phyloP scores from a whole-genome alignment of 2,113 vertebrate species.

The Psammodynastes pulverulentus region DNA sequence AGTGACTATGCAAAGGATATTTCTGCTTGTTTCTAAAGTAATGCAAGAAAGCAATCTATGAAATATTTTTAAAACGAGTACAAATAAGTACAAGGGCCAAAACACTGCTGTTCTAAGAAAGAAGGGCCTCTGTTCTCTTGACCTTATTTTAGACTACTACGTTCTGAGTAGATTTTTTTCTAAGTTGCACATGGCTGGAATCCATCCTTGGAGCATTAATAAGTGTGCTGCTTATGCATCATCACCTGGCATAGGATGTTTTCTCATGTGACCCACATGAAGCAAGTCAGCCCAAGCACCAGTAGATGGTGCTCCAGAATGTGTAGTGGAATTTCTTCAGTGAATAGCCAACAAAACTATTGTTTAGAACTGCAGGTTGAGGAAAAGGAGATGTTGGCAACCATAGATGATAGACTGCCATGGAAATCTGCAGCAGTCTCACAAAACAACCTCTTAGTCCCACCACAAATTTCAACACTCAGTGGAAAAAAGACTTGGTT shows the following conservation, averaged over 20 bases:
- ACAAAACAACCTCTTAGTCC: no score
- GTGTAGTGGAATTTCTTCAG: neutral
- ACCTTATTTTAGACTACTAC: neutral
- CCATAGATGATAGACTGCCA: neutral
- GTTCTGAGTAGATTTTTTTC: constrained; percentile 18
- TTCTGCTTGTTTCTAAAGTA: neutral
- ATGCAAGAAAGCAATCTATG: neutral
- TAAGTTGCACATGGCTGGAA: constrained; percentile 16
- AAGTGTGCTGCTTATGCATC: constrained; percentile 12
- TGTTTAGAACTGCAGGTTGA: neutral
- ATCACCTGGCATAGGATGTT: constrained; percentile 20
- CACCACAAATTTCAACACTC: neutral
- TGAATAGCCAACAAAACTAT: neutral
- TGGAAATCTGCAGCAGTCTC: neutral
- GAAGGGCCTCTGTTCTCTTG: neutral
- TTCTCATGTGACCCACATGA: neutral
- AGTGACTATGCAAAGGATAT: neutral
- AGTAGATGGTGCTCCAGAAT: constrained; percentile 37
- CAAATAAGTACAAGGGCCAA: neutral
- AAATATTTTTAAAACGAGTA: neutral
- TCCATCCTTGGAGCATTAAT: constrained; percentile 8
- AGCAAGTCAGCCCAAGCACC: constrained; percentile 11
- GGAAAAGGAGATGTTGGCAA: neutral
- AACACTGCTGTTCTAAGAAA: neutral
- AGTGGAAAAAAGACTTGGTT: neutral